Base-by-base conservation (phyloP, 2,113 vertebrate species). In the Ochotona princeps region DNA sequence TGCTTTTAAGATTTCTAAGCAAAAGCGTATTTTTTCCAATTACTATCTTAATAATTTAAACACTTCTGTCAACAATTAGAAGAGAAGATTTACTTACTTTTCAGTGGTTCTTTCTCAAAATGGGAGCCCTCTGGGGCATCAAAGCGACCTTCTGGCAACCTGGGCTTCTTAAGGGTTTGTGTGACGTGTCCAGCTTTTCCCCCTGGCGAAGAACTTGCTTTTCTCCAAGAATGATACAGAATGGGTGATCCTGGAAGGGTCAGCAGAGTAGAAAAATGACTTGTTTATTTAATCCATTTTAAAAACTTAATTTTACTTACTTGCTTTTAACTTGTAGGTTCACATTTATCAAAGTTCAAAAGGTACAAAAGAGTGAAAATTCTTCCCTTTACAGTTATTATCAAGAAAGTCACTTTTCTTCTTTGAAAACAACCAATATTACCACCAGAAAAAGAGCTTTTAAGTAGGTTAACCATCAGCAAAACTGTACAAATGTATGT, bases 101-200 rank as follows among this genome's bases (percentile, higher is more conserved):
- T 88, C 78, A 99, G 96, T 8, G 98, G 98, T 7, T 99, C 99
- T 88, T 96, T 98, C 87, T 98, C 98, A 70, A 94, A 4, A 38
- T 65, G 83, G n/a, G 97, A 96, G 21, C 98, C 98, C 25, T 99
- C 99, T 0, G 98, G 90, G 20, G 92, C 97, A 98, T 99, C 99
- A 67, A 99, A 98, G 2, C 98, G 98, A 28, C 99, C 99, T 79
- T 98, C 97, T 0, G 99, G 99, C 30, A 99, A 98, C 96, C 98
- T 99, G 0, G 99, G 97, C 96, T 99, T 99, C 97, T 97, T 99
- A 54, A 98, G 97, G 0, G 98, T 79, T 74, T 98, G 96, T 70
- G 98, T 98, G 83, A 96, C 95, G 44, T 97, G 88, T 35, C 96
- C 95, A 49, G 85, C 74, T 28, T 95, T 96, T 83, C 97, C 97